Conservation (phyloP, 2,888 invertebrate species). For the Temnothorax ravouxi region DNA sequence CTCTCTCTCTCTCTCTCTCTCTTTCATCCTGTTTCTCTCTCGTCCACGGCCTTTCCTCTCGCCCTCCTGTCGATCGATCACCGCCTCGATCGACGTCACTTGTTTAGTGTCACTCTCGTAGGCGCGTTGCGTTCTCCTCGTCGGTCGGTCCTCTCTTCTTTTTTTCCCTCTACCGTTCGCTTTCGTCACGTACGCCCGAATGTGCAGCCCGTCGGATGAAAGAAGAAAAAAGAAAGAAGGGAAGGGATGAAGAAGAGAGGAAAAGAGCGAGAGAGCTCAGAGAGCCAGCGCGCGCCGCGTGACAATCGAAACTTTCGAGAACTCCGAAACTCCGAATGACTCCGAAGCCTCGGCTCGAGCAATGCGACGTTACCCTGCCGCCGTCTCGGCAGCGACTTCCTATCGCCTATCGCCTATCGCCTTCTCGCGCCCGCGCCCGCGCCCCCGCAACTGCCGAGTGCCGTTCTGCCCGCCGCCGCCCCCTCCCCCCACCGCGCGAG, state of each 20-base stretch:
- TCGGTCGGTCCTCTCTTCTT: neutral
- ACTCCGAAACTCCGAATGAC: neutral
- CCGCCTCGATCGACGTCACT: constrained; percentile 63
- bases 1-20: neutral
- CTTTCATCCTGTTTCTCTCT: neutral
- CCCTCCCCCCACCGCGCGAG: neutral
- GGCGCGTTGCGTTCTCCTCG: neutral
- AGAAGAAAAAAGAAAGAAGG: neutral
- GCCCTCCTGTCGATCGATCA: constrained; percentile 26
- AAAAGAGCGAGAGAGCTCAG: constrained; percentile 12
- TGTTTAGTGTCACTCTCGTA: constrained; percentile 65
- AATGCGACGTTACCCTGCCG: constrained; percentile 23
- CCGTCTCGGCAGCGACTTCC: constrained; percentile 62
- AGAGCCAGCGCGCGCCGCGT: constrained; percentile 53
- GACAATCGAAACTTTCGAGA: constrained; percentile 52
- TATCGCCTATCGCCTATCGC: constrained; percentile 53
- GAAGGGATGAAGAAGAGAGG: neutral
- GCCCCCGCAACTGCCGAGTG: constrained; percentile 6
- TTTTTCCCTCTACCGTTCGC: neutral
- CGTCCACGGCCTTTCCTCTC: neutral
- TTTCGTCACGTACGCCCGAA: constrained; percentile 8
- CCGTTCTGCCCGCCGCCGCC: neutral
- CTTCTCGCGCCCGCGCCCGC: constrained; percentile 32
- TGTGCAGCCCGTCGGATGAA: neutral
- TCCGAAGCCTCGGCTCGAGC: neutral